These are phyloP conservation scores for Tetraneura akinire DNA, from an alignment of 1,140 invertebrate genomes.

Conservation along the genomic window DNA sequence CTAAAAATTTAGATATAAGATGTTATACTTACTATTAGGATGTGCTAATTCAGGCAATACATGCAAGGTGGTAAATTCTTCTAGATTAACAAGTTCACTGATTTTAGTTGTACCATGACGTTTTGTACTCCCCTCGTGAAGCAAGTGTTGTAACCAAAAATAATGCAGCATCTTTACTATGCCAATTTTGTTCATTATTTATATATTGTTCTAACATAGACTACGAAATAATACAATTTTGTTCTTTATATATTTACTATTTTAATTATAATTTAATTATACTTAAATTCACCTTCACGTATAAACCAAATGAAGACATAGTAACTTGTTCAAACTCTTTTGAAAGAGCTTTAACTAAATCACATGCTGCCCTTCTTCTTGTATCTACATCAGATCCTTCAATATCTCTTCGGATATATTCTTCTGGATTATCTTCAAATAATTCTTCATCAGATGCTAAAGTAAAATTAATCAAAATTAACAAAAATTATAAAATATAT, in stretches of 20 bases:
- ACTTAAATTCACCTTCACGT: conserved; percentile 66
- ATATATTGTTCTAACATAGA: conserved; percentile 78
- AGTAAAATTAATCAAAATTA: conserved; percentile 54
- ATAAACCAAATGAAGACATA: conserved; percentile 88
- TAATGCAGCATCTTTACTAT: conserved; percentile 86
- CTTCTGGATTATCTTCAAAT: conserved; percentile 97
- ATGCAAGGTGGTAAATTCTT: conserved; percentile 82
- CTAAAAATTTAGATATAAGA: too few species aligned
- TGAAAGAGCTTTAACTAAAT: conserved; percentile 88
- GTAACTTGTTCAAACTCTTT: conserved; percentile 89
- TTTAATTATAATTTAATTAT: not conserved
- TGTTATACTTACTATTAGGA: conserved; percentile 65
- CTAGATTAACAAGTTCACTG: conserved; percentile 84
- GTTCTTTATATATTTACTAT: not conserved
- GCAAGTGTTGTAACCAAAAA: conserved; percentile 94
- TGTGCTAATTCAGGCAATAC: conserved; percentile 83
- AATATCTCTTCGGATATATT: conserved; percentile 95
- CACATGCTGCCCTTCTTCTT: conserved; percentile 89
- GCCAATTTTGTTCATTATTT: conserved; percentile 65
- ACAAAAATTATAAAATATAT: not conserved
- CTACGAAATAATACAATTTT: conserved; percentile 59
- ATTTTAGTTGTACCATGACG: conserved; percentile 88
- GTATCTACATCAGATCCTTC: conserved; percentile 99
- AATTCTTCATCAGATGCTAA: conserved; percentile 91
- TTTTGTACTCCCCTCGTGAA: conserved; percentile 85